A percentile compares a stretch with the other conserved stretches of the same genome.
phyloP scores from a whole-genome alignment of 1,140 invertebrate genomes.

The Laodelphax striatellus region DNA sequence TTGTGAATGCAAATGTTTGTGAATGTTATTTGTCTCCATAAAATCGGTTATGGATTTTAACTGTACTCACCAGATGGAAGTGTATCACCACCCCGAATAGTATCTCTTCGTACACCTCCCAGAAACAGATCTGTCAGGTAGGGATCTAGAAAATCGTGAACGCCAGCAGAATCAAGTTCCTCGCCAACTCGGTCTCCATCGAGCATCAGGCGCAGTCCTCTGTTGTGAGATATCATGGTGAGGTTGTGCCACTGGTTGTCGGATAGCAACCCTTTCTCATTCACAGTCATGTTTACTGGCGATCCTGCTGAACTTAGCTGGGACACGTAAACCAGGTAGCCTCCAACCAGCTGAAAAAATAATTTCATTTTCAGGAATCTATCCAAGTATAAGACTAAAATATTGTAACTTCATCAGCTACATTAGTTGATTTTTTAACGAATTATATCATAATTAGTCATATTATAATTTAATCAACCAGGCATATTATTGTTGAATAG shows the following conservation, averaged over 20 bases:
- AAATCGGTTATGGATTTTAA: too few species aligned
- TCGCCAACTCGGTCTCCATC: slow-evolving; percentile 62
- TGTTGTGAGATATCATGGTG: slow-evolving; percentile 54
- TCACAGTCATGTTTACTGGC: slow-evolving; percentile 69
- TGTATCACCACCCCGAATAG: slow-evolving; percentile 39
- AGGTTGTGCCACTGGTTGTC: slow-evolving; percentile 83
- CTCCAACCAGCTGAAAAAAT: slow-evolving; percentile 39
- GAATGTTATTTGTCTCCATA: too few species aligned
- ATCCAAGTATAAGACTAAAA: too few species aligned
- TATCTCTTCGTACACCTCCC: slow-evolving; percentile 51
- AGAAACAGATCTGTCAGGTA: slow-evolving; percentile 68
- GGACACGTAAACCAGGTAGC: slow-evolving; percentile 62
- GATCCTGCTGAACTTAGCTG: slow-evolving; percentile 45
- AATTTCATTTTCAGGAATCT: too few species aligned
- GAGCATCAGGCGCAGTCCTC: slow-evolving; percentile 53
- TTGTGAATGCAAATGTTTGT: too few species aligned
- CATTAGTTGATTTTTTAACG: too few species aligned
- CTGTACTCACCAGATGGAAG: slow-evolving; percentile 32
- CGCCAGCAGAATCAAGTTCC: slow-evolving; percentile 67
- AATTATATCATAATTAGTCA: too few species aligned
- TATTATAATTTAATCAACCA: too few species aligned
- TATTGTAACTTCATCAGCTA: too few species aligned
- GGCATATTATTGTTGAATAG: too few species aligned
- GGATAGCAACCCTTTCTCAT: slow-evolving; percentile 31
- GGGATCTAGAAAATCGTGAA: slow-evolving; percentile 85